Conservation (phyloP, 2,113 vertebrate species). For the Heloderma charlesbogerti region DNA sequence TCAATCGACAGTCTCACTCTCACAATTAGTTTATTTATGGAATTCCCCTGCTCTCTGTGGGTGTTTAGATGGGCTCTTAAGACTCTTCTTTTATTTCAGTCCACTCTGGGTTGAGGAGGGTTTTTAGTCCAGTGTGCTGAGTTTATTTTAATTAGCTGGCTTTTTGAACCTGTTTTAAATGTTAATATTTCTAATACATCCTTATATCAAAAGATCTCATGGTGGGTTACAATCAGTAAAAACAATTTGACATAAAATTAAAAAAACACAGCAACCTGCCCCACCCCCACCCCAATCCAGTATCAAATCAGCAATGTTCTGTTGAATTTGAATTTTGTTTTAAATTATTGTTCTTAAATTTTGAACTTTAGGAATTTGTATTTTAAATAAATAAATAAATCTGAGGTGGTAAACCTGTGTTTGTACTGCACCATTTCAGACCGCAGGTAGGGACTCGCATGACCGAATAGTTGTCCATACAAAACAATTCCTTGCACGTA, state of each 20-base stretch:
- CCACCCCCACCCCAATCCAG: too few species aligned
- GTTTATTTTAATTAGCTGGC: background rate
- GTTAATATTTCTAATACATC: background rate
- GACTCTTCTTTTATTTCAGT: background rate
- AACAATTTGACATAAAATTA: too few species aligned
- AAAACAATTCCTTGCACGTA: background rate
- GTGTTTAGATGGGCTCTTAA: background rate
- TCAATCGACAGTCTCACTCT: background rate
- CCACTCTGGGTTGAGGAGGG: background rate
- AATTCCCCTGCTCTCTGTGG: too few species aligned
- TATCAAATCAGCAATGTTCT: too few species aligned
- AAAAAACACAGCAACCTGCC: too few species aligned
- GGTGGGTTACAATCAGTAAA: too few species aligned
- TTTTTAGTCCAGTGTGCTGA: background rate
- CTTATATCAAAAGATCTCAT: too few species aligned
- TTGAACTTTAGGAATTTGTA: too few species aligned
- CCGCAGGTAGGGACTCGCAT: background rate
- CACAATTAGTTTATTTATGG: too few species aligned
- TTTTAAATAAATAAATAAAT: too few species aligned
- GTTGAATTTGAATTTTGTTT: too few species aligned
- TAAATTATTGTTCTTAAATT: too few species aligned
- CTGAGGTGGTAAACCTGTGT: background rate
- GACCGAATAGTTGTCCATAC: background rate
- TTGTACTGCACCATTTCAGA: background rate
- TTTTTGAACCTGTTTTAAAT: background rate